phyloP scores from a whole-genome alignment of 2,113 vertebrate species.

The Sebastes schlegelii region DNA sequence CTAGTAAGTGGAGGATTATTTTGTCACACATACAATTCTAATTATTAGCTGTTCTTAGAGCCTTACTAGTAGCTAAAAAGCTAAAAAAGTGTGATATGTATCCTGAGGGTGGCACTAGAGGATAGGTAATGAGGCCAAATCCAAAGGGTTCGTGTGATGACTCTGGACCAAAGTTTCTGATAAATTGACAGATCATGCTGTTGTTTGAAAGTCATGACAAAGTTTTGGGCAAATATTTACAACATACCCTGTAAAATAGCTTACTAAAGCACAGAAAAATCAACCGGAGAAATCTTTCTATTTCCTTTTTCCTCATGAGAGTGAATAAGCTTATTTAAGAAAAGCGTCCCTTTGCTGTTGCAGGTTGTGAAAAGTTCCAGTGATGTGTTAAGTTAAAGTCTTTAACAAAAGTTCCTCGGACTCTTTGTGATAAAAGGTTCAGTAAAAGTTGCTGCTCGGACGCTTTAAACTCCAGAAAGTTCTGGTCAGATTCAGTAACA shows the following conservation, averaged over 20 bases:
- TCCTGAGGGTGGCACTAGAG: conserved; percentile 16
- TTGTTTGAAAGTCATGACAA: conserved; percentile 41
- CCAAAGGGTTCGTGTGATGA: background rate
- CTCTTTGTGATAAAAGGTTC: background rate
- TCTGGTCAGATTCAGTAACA: background rate
- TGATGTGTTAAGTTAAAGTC: background rate
- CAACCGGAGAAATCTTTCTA: background rate
- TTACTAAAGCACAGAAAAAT: conserved; percentile 19
- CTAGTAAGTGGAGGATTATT: background rate
- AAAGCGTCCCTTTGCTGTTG: conserved; percentile 7
- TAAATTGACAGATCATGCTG: background rate
- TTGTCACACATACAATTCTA: background rate
- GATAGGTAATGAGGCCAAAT: background rate
- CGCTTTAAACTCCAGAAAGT: conserved; percentile 4
- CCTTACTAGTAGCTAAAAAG: background rate
- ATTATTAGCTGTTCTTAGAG: background rate
- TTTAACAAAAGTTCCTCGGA: background rate
- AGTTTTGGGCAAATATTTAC: conserved; percentile 39
- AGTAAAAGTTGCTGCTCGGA: conserved; percentile 19
- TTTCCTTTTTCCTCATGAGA: conserved; percentile 10
- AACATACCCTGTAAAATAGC: conserved; percentile 35
- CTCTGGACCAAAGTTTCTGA: background rate
- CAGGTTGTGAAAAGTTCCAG: conserved; percentile 26
- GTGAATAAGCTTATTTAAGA: conserved; percentile 4
- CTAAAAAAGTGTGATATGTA: background rate